Evolutionary conservation across 2,113 vertebrate genomes (phyloP).

Genomic region (Grus americana): DNA sequence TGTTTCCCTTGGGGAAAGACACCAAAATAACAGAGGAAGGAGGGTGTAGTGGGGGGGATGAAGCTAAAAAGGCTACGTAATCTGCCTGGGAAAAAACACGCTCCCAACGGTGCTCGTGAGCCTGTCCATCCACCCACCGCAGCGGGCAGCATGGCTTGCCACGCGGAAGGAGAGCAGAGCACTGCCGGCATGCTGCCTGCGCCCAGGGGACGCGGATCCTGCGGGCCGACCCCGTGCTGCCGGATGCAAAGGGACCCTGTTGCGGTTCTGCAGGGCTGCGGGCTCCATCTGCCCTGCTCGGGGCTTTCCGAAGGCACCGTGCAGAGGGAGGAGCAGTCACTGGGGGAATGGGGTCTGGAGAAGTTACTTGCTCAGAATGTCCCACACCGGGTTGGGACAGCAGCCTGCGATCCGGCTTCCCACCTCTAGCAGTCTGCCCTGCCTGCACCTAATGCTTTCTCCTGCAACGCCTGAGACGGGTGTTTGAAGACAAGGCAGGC

Average conservation of each 20-base stretch:
- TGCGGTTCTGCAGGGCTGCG: neutral
- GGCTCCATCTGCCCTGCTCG: fast-evolving
- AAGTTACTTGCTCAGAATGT: neutral
- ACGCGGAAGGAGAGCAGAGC: fast-evolving
- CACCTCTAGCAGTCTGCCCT: neutral
- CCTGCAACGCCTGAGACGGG: fast-evolving
- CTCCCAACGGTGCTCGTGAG: neutral
- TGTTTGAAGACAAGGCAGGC: neutral
- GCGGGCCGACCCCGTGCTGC: fast-evolving
- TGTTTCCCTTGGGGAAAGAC: conserved; percentile 69
- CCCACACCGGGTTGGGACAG: fast-evolving
- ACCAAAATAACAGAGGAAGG: conserved; percentile 74
- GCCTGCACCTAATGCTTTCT: neutral
- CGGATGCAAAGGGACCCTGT: fast-evolving
- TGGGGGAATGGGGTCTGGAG: neutral
- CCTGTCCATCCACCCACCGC: fast-evolving
- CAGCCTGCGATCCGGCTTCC: neutral
- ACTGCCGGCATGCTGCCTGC: fast-evolving
- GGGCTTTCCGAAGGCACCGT: fast-evolving
- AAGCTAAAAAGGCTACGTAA: conserved; percentile 43
- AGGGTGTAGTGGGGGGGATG: conserved; percentile 4
- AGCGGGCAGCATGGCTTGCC: neutral
- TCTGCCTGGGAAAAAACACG: conserved; percentile 60
- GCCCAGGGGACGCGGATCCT: fast-evolving
- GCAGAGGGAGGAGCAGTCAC: neutral